Percentiles rank a stretch among this genome's conserved stretches.
Conservation (phyloP, 1,140 invertebrate species). For the Aethina tumida region DNA sequence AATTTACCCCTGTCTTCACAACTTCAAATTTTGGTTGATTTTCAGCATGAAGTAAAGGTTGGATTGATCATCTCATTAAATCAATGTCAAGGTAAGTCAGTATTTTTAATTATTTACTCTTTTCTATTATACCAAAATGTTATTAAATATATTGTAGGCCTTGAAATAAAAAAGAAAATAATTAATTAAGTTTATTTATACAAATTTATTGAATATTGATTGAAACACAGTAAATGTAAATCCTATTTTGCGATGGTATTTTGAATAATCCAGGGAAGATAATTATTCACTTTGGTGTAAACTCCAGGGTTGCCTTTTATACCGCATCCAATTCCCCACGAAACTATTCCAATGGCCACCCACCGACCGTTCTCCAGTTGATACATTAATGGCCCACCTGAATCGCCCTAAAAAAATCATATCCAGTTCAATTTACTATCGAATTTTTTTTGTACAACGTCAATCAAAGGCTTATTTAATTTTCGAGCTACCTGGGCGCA, state of each 20-base stretch:
- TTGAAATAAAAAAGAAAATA: neutral
- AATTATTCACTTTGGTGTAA: constrained; percentile 60
- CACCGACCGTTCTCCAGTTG: constrained; percentile 60
- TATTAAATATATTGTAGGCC: neutral
- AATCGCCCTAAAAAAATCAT: constrained; percentile 54
- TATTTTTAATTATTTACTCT: too few species aligned
- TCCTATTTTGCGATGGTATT: constrained; percentile 40
- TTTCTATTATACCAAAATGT: neutral
- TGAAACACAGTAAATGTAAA: neutral
- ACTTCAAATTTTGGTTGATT: too few species aligned
- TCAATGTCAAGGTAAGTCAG: too few species aligned
- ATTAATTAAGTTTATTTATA: constrained; percentile 2
- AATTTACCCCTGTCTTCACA: too few species aligned
- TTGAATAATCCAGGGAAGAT: constrained; percentile 61
- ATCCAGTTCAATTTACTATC: constrained; percentile 1
- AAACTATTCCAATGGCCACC: constrained; percentile 71
- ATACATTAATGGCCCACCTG: constrained; percentile 69
- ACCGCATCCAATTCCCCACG: constrained; percentile 66
- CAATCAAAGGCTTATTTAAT: too few species aligned
- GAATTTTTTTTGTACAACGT: constrained; percentile 2
- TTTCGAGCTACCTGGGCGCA: too few species aligned
- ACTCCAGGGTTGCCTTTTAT: constrained; percentile 56
- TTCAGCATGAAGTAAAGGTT: too few species aligned
- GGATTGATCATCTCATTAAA: too few species aligned
- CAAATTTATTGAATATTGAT: neutral